Evolutionary conservation across 2,113 vertebrate species (phyloP).

Genomic region (Tiliqua scincoides): DNA sequence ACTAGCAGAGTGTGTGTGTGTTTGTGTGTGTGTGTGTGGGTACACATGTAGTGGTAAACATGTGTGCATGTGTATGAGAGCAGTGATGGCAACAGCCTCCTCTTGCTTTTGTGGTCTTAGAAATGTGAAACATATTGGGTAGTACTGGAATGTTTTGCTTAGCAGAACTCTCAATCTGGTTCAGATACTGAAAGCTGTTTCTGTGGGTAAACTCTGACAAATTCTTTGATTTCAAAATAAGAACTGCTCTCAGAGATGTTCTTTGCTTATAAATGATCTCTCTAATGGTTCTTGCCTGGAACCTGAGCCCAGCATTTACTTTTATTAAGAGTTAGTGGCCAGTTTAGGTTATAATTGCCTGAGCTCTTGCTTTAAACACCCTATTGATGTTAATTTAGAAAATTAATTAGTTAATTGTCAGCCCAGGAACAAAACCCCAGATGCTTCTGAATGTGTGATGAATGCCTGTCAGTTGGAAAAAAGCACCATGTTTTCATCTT

Average conservation of each 20-base stretch:
- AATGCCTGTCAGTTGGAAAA: background rate
- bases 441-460: background rate
- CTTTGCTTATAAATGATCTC: background rate
- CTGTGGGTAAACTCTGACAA: background rate
- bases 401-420: background rate
- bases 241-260: background rate
- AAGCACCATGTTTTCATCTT: background rate
- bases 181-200: background rate
- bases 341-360: slow-evolving; percentile 19
- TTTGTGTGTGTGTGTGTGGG: too few relatives aligned
- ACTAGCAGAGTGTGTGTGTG: too few relatives aligned
- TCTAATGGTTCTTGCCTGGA: background rate
- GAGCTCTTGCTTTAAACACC: background rate
- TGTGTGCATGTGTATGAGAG: too few relatives aligned
- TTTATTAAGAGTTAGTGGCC: background rate
- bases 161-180: background rate
- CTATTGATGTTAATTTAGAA: background rate
- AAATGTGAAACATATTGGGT: background rate
- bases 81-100: too few relatives aligned
- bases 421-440: background rate
- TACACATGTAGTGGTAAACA: too few relatives aligned
- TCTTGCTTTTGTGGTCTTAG: background rate
- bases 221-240: background rate
- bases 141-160: background rate
- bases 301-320: background rate